Evolutionary conservation across 2,113 vertebrate species (phyloP), one percentile per base, ranked within the genome.

Genomic region (Lampris incognitus): DNA sequence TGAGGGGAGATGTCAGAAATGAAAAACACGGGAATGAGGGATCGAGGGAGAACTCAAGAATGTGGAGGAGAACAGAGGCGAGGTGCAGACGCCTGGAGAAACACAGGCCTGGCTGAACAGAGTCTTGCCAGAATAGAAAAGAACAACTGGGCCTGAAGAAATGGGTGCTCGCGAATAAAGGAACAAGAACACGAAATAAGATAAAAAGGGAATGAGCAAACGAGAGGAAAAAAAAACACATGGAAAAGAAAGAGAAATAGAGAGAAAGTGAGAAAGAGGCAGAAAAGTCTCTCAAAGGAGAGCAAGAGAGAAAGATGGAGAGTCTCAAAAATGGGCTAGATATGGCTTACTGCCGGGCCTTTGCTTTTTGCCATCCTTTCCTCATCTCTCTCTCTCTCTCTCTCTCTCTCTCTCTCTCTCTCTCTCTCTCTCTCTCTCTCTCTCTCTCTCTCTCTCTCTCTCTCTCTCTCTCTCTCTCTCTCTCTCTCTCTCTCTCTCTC

Each of bases 201-300:
- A 36, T 51, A 37, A 8, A 37, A 57, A 46, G 5, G 63, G 39
- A 55, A 66, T 71, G 76, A 82, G 72, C 73, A 78, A 82, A 68
- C 69, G 44, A 78, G 42, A 85, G 73, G 85, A 79, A 78, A 66
- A 69, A 66, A 56, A 80, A 85, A 81, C 69, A 56, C 66, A 74
- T 58, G 77, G 72, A 73, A 72, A 72, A 60, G 69, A 9, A 7
- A 24, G 51, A 48, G 67, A 84, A 72, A 72, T 57, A 83, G 80
- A 79, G 38, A 46, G 56, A 87, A 61, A 71, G 67, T 81, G 74
- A 46, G 52, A 72, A 76, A 83, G 66, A 76, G 69, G 72, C 57
- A 78, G 76, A 85, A 84, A 90, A 88, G 85, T 76, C 72, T 66
- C 70, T 87, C 79, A 90, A 87, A 88, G 87, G 66, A 82, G 72